Base-by-base conservation (phyloP, 1,140 invertebrate species). In the Pseudomyrmex flavicornis region DNA sequence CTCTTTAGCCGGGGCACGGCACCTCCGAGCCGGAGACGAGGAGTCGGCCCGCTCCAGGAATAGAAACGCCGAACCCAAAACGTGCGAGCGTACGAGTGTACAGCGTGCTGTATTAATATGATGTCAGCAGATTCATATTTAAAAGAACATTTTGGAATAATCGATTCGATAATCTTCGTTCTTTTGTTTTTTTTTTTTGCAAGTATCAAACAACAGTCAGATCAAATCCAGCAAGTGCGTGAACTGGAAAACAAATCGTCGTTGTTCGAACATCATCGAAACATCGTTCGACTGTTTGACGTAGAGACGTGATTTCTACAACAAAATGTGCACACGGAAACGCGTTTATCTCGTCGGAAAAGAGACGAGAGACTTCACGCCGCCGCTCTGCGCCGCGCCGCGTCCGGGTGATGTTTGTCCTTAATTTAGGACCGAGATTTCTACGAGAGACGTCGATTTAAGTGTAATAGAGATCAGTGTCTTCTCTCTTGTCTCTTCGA, bases 11-110 rank as follows among this genome's bases (percentile, higher is more conserved):
- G 87, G 87, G 86, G 52, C 85, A 88, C 59, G 62, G 85, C 87
- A 76, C 80, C 86, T 89, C 86, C 73, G 86, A 92, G 89, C 88
- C 88, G 89, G 89, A 77, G 74, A 92, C 89, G 90, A 92, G 92
- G 90, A 92, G 92, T 92, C 91, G 91, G 90, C 84, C 84, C 88
- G 91, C 91, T 93, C 93, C 93, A 94, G 93, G 93, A 94, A 94
- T 94, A 94, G 93, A 94, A 92, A 91, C 90, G 86, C 90, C 89
- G 79, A 93, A 91, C 89, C 85, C 92, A 88, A 91, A 91, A 79
- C 62, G 86, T 85, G 82, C 87, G 87, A 84, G 83, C 84, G 88
- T 82, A 72, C 72, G 83, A 76, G 48, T 76, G 74, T 85, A 69
- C 84, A 75, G 26, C 74, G 62, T 48, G 4, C 5, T 7, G 35